Base-by-base conservation (phyloP, 2,797 vertebrate species). In the Champsocephalus esox region DNA sequence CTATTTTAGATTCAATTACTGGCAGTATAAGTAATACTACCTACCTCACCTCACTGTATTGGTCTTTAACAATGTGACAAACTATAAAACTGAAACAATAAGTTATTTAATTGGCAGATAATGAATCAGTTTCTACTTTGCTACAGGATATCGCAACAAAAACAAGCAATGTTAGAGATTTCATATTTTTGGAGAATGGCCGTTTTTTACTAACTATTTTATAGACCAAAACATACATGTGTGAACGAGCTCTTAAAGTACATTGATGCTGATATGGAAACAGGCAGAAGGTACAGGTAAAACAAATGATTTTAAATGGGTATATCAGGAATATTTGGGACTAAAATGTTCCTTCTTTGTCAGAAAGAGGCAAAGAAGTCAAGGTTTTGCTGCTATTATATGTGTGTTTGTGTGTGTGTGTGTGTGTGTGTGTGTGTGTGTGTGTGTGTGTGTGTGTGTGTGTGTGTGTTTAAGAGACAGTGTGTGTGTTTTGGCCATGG, bases 291-390 rank as follows among this genome's bases (percentile, higher is more conserved):
- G 24, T 24, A 24, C 24, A 24, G 24, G 24, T 28, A 28, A 28
- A 28, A 28, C 44, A 46, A 75, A 48, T 19, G 1, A 28, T 28
- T 28, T 28, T 28, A 28, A 28, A 28, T 28, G 28, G 28, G 28
- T 28, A 28, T 28, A 28, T 28, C 28, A 28, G 28, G 28, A 28
- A 28, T 28, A 28, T 28, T 49, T 68, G 17, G 43, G 45, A 63
- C 48, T 73, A 2, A 46, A 50, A 28, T 38, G 3, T 38, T 56
- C 34, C 13, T 63, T 32, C 19, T 28, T 11, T 4, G 46, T 46
- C 21, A 50, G 45, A 67, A 73, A 77, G 60, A 81, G 58, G 66
- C 71, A 62, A 3, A 28, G 28, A 54, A 75, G 38, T 43, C 12
- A 38, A 3, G n/a, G 57, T 56, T 76, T 60, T 70, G 24, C n/a